These are phyloP conservation scores for Caretta caretta DNA, from an alignment of 2,113 vertebrate genomes.

Conservation along the genomic window DNA sequence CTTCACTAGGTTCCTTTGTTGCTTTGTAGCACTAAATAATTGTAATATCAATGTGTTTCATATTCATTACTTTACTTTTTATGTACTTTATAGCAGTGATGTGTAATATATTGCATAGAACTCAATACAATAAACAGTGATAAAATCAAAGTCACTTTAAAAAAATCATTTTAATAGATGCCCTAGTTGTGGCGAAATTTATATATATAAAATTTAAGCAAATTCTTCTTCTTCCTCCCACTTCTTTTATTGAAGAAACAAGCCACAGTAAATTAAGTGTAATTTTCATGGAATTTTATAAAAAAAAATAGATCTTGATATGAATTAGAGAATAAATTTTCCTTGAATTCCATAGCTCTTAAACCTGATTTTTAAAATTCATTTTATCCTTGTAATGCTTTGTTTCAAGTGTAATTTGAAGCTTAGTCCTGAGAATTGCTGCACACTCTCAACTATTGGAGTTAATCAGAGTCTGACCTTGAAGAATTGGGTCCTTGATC, in stretches of 20 bases:
- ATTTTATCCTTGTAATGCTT: constrained; percentile 28
- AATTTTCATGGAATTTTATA: constrained; percentile 35
- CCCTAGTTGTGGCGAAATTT: constrained; percentile 41
- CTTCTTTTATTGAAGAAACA: constrained; percentile 44
- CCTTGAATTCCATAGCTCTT: constrained; percentile 7
- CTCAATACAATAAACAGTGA: constrained; percentile 52
- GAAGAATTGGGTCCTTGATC: neutral
- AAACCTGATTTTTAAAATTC: constrained; percentile 35
- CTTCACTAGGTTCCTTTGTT: constrained; percentile 25
- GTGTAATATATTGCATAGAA: constrained; percentile 58
- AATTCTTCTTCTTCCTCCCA: constrained; percentile 44
- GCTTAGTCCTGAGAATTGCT: neutral
- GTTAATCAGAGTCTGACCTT: neutral
- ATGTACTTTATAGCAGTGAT: constrained; percentile 38
- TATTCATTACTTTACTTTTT: constrained; percentile 40
- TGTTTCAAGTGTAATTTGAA: constrained; percentile 23
- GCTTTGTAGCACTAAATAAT: constrained; percentile 61
- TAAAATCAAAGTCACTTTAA: constrained; percentile 16
- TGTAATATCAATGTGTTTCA: constrained; percentile 49
- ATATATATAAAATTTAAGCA: constrained; percentile 22
- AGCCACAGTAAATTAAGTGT: constrained; percentile 9
- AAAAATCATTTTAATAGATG: constrained; percentile 12
- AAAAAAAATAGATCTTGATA: constrained; percentile 13
- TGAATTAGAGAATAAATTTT: constrained; percentile 36
- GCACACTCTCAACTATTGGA: constrained; percentile 27